Conservation (phyloP, 2,797 vertebrate species). For the Buphagus erythrorhynchus region DNA sequence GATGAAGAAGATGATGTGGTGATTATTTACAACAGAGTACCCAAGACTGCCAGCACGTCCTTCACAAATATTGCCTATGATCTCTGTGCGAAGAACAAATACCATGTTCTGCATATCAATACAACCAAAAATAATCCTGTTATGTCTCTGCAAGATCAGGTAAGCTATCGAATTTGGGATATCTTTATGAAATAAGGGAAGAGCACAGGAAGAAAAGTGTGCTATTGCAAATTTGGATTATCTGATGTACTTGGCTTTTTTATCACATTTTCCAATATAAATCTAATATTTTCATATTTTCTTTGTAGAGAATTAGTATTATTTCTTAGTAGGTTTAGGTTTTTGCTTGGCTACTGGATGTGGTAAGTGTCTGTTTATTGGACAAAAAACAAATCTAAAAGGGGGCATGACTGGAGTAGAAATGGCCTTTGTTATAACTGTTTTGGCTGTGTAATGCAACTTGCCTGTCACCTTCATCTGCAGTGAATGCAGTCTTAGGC, state of each 20-base stretch:
- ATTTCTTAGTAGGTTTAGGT: not conserved
- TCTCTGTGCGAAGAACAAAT: constrained; percentile 93
- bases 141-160: constrained; percentile 99
- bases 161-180: constrained; percentile 63
- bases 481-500: not conserved
- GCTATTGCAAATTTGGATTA: not conserved
- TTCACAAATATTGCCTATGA: constrained; percentile 99
- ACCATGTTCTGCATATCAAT: constrained; percentile 98
- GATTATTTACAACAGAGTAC: constrained; percentile 97
- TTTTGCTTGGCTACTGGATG: not conserved
- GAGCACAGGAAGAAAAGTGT: not conserved
- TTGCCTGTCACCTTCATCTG: not conserved
- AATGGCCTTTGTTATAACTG: not conserved
- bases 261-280: not conserved
- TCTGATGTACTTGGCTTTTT: not conserved
- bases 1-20: constrained; percentile 87
- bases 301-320: not conserved
- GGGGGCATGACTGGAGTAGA: not conserved
- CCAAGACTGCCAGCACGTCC: constrained; percentile 98
- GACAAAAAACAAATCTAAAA: not conserved
- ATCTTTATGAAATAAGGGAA: not conserved
- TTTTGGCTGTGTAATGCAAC: not conserved
- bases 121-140: constrained; percentile 99
- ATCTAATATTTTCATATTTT: not conserved
- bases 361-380: not conserved